These are phyloP conservation scores for Melanotaenia parkinsoni DNA, from an alignment of 2,797 vertebrate genomes.

Conservation along the genomic window DNA sequence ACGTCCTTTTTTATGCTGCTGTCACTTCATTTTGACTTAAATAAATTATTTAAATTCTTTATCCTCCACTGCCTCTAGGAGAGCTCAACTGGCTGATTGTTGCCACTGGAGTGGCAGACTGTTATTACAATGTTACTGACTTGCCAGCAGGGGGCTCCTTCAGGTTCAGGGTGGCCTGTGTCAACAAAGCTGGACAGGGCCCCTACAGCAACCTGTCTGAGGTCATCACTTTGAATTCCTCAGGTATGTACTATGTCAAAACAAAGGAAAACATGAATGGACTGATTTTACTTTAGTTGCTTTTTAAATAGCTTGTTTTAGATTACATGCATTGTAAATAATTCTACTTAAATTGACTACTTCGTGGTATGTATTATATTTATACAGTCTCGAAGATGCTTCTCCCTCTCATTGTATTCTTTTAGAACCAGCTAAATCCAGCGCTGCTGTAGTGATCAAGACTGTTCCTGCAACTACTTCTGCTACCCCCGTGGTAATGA, in stretches of 20 bases:
- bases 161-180: conserved; percentile 95
- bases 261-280: too few relatives aligned
- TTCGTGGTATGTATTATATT: background rate
- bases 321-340: background rate
- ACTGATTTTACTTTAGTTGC: background rate
- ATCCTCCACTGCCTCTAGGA: conserved; percentile 75
- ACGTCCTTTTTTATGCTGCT: background rate
- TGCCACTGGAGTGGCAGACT: conserved; percentile 89
- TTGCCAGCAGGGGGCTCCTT: conserved; percentile 82
- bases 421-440: conserved; percentile 77
- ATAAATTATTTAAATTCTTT: background rate
- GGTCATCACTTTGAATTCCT: conserved; percentile 81
- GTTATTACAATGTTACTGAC: conserved; percentile 94
- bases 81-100: conserved; percentile 91
- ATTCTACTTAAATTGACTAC: background rate
- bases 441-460: conserved; percentile 75
- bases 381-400: background rate
- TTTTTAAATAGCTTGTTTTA: background rate
- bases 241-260: conserved; percentile 76
- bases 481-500: conserved; percentile 76
- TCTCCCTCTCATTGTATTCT: conserved; percentile 20
- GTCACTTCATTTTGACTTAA: background rate
- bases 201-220: conserved; percentile 92
- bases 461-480: conserved; percentile 56
- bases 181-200: conserved; percentile 95